A percentile compares a stretch with the other conserved stretches of the same genome.
Evolutionary conservation across 2,888 invertebrate species (phyloP).

Genomic region (Boloria euphrosyne): DNA sequence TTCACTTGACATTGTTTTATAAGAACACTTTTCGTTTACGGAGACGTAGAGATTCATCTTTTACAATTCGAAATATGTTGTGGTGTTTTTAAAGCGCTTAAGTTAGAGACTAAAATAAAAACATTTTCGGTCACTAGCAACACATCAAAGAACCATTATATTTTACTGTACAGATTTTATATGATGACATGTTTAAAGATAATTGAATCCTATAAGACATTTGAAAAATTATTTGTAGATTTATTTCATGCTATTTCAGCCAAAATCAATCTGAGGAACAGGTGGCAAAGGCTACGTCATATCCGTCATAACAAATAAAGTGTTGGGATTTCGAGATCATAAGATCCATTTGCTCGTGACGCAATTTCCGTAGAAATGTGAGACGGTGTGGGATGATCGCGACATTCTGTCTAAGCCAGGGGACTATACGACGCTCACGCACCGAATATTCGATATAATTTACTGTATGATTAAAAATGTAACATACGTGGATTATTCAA

Average conservation of each 20-base stretch:
- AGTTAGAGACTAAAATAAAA: too few species aligned
- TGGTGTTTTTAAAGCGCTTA: too few species aligned
- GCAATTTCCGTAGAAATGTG: constrained; percentile 53
- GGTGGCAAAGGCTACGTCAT: constrained; percentile 43
- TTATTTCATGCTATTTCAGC: constrained; percentile 3
- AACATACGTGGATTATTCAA: not conserved
- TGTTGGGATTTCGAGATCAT: constrained; percentile 52
- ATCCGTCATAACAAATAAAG: constrained; percentile 47
- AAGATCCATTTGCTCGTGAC: constrained; percentile 52
- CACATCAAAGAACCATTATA: too few species aligned
- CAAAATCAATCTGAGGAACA: constrained; percentile 21
- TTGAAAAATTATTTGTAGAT: not conserved
- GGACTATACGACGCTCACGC: constrained; percentile 60
- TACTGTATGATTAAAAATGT: constrained; percentile 22
- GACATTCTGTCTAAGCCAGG: constrained; percentile 53
- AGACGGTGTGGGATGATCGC: constrained; percentile 46
- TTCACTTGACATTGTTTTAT: constrained; percentile 33
- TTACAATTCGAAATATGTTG: too few species aligned
- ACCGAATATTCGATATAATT: constrained; percentile 65
- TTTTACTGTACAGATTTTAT: too few species aligned
- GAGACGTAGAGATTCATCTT: constrained; percentile 5
- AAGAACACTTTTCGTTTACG: constrained; percentile 20
- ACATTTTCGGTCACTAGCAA: too few species aligned
- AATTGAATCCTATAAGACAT: too few species aligned
- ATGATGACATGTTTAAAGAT: too few species aligned